Percentiles rank a stretch among this genome's conserved stretches.
phyloP scores from a whole-genome alignment of 1,140 invertebrate species.

The Drosophila tristis region DNA sequence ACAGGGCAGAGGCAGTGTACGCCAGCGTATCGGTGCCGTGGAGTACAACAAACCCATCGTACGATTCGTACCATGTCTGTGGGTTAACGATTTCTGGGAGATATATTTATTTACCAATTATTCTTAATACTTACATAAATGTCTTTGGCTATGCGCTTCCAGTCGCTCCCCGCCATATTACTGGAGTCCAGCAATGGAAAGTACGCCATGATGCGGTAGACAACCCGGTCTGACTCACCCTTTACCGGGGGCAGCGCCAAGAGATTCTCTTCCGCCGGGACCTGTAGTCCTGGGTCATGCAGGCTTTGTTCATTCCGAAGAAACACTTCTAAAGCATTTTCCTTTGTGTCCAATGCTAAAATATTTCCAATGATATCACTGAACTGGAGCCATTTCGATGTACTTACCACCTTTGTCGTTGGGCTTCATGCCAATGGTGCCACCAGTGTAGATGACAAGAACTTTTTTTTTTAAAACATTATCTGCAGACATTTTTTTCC shows the following conservation, averaged over 20 bases:
- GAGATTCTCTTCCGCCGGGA: slow-evolving; percentile 85
- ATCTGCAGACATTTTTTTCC: no score
- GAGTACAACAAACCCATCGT: slow-evolving; percentile 97
- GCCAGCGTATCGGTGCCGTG: slow-evolving; percentile 98
- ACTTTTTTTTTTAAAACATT: slow-evolving; percentile 84
- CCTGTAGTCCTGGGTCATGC: slow-evolving; percentile 86
- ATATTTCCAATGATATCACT: not conserved
- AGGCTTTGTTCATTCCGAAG: slow-evolving; percentile 89
- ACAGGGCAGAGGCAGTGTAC: slow-evolving; percentile 97
- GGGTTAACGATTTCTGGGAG: slow-evolving; percentile 86
- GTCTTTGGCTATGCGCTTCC: slow-evolving; percentile 94
- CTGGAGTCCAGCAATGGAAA: slow-evolving; percentile 95
- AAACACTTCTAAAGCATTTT: slow-evolving; percentile 86
- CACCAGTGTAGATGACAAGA: slow-evolving; percentile 93
- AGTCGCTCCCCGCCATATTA: slow-evolving; percentile 96
- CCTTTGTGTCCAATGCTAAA: slow-evolving; percentile 87
- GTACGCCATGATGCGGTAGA: slow-evolving; percentile 95
- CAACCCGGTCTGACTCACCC: slow-evolving; percentile 85
- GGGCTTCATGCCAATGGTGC: slow-evolving; percentile 94
- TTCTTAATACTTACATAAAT: slow-evolving; percentile 88
- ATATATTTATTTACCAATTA: slow-evolving; percentile 15
- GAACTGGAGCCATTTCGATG: not conserved
- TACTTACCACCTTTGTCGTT: slow-evolving; percentile 89
- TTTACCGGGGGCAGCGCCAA: slow-evolving; percentile 87
- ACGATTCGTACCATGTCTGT: slow-evolving; percentile 88